phyloP scores from a whole-genome alignment of 2,888 invertebrate genomes.

The Sicus ferrugineus region DNA sequence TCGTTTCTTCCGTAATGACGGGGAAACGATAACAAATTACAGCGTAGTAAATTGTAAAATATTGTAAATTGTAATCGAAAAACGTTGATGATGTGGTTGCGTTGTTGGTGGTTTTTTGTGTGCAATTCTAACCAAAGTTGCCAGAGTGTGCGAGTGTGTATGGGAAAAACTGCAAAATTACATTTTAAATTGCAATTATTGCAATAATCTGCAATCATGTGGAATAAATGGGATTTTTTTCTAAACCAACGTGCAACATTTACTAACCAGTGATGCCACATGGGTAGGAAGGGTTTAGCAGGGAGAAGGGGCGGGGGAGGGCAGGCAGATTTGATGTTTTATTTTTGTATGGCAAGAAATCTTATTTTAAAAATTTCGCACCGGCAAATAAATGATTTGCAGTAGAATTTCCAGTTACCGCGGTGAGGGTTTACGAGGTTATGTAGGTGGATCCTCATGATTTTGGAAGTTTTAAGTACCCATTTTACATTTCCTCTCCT shows the following conservation, averaged over 20 bases:
- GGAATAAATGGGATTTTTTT: constrained; percentile 27
- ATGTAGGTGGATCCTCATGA: too few species aligned
- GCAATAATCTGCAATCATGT: constrained; percentile 33
- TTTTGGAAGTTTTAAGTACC: too few species aligned
- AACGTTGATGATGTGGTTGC: background rate
- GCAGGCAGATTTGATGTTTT: background rate
- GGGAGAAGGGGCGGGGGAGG: background rate
- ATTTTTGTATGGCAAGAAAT: background rate
- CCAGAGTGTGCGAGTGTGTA: background rate
- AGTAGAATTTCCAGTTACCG: too few species aligned
- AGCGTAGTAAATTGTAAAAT: constrained; percentile 16
- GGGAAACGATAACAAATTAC: constrained; percentile 3
- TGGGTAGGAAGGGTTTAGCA: background rate
- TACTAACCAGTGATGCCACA: background rate
- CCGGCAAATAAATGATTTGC: too few species aligned
- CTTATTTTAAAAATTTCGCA: too few species aligned
- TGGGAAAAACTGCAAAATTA: constrained; percentile 20
- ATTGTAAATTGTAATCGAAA: constrained; percentile 15
- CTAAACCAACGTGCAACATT: background rate
- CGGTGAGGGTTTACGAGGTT: too few species aligned
- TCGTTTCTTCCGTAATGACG: constrained; percentile 18
- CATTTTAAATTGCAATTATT: constrained; percentile 37
- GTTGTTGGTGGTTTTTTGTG: background rate
- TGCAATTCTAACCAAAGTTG: background rate
- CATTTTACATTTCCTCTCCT: too few species aligned